Percentiles rank a stretch among this genome's conserved stretches.
Conservation (phyloP, 2,797 vertebrate species). For the Ibycter americanus region DNA sequence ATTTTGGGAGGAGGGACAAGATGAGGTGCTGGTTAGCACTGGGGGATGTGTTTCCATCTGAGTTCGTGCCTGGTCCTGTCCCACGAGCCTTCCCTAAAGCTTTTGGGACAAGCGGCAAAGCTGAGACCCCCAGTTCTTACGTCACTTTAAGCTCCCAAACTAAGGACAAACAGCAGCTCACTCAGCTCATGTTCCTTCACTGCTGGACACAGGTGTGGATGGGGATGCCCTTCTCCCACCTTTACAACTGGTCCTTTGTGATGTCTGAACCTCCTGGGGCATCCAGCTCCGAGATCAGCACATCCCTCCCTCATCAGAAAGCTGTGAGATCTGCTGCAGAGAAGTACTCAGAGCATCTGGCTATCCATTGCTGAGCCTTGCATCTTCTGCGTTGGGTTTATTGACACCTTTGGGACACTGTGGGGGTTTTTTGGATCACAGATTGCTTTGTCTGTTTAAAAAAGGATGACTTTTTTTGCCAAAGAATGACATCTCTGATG, state of each 20-base stretch:
- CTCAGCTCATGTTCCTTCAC: background rate
- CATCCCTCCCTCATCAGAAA: background rate
- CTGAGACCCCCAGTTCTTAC: background rate
- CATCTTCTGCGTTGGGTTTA: fast-evolving
- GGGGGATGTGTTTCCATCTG: background rate
- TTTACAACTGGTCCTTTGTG: background rate
- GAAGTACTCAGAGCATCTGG: background rate
- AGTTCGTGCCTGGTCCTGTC: background rate
- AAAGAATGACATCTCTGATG: background rate
- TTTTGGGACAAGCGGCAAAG: background rate
- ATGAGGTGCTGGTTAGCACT: background rate
- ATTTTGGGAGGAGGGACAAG: background rate
- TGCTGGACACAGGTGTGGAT: background rate
- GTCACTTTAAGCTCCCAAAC: background rate
- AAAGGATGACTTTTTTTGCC: background rate
- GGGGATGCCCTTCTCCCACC: background rate
- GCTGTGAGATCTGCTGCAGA: background rate
- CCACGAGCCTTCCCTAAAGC: background rate
- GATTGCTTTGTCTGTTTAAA: background rate
- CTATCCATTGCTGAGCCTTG: background rate
- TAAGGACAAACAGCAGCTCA: background rate
- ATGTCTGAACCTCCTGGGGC: background rate
- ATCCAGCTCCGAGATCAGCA: background rate
- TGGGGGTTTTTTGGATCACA: background rate
- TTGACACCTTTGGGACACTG: background rate